Evolutionary conservation across 2,113 vertebrate species (phyloP).

Genomic region (Clarias batrachus): DNA sequence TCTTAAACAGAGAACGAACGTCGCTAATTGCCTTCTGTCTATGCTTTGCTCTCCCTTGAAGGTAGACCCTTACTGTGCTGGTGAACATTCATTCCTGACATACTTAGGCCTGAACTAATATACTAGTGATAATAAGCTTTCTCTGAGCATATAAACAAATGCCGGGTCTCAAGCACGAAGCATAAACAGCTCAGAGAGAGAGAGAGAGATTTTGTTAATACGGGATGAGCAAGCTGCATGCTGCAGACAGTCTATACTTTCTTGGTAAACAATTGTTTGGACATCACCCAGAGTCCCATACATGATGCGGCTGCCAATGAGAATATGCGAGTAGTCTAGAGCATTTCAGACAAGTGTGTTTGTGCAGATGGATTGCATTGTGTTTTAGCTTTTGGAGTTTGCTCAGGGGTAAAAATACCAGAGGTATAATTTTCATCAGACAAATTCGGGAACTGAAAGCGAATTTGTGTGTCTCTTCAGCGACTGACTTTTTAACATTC

Average conservation of each 20-base stretch:
- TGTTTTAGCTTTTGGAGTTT: background rate
- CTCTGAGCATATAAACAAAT: conserved; percentile 15
- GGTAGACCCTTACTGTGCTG: background rate
- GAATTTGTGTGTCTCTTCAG: background rate
- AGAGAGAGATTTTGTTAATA: background rate
- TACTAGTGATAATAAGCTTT: background rate
- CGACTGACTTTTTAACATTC: background rate
- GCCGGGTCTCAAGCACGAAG: background rate
- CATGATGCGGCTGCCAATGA: conserved; percentile 34
- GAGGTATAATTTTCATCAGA: background rate
- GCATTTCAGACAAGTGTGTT: background rate
- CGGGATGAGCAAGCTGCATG: background rate
- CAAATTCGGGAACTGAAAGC: background rate
- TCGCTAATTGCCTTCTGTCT: background rate
- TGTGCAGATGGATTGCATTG: background rate
- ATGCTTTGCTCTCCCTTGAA: background rate
- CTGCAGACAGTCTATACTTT: conserved; percentile 8
- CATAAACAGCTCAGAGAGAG: conserved; percentile 14
- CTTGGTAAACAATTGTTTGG: conserved; percentile 53
- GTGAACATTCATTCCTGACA: conserved; percentile 1
- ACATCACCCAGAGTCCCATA: conserved; percentile 14
- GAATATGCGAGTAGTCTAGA: conserved; percentile 23
- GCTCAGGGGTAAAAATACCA: background rate
- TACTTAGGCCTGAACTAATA: background rate
- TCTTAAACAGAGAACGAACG: background rate